These are phyloP conservation scores for Bedellia somnulentella DNA, from an alignment of 2,888 invertebrate genomes.

Conservation along the genomic window DNA sequence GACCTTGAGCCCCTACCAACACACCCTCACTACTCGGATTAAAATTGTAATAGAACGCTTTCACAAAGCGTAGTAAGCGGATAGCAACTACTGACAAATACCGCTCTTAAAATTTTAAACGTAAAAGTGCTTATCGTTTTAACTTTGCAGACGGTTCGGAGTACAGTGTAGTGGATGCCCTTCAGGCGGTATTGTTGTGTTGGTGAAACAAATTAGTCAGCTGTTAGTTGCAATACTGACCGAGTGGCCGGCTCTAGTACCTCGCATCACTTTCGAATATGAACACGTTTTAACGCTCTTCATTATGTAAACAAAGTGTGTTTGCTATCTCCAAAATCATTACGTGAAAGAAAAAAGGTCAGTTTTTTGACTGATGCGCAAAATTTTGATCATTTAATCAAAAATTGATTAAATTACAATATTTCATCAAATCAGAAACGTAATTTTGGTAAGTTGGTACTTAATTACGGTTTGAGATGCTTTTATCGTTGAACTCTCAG, in stretches of 20 bases:
- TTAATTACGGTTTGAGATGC: no score
- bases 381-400: no score
- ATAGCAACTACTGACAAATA: constrained; percentile 22
- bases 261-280: constrained; percentile 23
- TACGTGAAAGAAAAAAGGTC: no score
- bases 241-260: constrained; percentile 33
- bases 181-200: constrained; percentile 34
- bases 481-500: no score
- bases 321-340: no score
- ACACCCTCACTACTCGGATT: constrained; percentile 20
- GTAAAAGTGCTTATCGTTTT: constrained; percentile 25
- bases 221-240: constrained; percentile 29
- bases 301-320: constrained; percentile 5
- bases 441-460: no score
- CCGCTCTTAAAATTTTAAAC: constrained; percentile 18
- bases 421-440: no score
- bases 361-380: no score
- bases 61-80: constrained; percentile 39
- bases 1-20: constrained; percentile 44
- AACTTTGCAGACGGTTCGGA: neutral
- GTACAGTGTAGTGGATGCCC: constrained; percentile 1
- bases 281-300: constrained; percentile 23
- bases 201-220: constrained; percentile 48
- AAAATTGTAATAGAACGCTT: constrained; percentile 47
- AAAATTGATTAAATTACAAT: no score